Conservation (phyloP, 2,888 invertebrate species). For the Nasonia oneida region DNA sequence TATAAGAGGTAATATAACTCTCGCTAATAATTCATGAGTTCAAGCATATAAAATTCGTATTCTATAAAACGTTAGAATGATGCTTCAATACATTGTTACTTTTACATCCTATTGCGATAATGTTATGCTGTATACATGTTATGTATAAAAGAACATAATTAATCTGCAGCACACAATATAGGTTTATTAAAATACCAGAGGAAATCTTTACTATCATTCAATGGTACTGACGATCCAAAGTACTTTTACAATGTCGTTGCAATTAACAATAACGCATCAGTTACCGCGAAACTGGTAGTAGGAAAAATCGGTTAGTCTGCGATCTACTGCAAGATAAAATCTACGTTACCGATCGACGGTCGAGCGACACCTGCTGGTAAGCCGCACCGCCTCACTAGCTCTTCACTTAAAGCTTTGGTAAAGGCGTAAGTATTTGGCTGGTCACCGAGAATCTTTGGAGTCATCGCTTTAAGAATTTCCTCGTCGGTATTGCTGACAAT, state of each 20-base stretch:
- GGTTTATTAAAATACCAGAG: background rate
- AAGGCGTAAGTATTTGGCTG: conserved; percentile 98
- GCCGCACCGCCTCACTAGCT: conserved; percentile 87
- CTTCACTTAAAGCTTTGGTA: conserved; percentile 96
- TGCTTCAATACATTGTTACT: no score
- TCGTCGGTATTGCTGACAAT: conserved; percentile 86
- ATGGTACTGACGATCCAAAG: background rate
- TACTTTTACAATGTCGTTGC: background rate
- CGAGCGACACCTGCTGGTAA: conserved; percentile 91
- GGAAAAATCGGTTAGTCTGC: background rate
- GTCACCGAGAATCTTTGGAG: conserved; percentile 86
- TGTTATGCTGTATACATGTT: no score
- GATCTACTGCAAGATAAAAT: conserved; percentile 7
- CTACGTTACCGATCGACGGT: conserved; percentile 91
- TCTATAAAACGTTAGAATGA: no score
- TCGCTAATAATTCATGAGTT: background rate
- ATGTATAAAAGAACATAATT: no score
- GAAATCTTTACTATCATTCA: background rate
- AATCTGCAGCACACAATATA: background rate
- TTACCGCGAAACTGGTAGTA: background rate
- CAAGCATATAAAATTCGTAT: no score
- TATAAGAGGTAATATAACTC: background rate
- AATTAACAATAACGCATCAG: no score
- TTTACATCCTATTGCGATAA: no score
- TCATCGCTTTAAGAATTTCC: conserved; percentile 83